Evolutionary conservation across 2,888 invertebrate species (phyloP), one percentile per base, ranked within the genome.

Genomic region (Amblyjoppa proteus): DNA sequence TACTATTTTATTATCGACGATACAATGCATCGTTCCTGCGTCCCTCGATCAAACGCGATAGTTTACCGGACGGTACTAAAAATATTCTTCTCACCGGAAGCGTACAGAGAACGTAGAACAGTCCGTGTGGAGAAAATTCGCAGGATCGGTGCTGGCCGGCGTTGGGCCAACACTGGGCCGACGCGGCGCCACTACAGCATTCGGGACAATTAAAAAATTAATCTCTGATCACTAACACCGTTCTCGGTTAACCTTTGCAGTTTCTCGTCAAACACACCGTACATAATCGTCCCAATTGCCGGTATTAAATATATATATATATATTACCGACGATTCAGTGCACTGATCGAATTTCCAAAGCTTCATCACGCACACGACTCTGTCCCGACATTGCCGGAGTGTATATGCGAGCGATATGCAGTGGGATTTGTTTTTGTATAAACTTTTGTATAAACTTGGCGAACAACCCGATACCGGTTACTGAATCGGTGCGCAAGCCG

Each of bases 61-160:
- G 16, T 61, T 13, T 31, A 9, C 1, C 31, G 13, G 61, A 61
- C 4, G 28, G 31, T 31, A 61, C 28, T 61, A 61, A 61, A 61
- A 56, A 71, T 71, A 71, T 71, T 71, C 16, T 56, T 73, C 41
- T 73, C 73, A 28, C 28, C 58, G 56, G 56, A 73, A 73, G 25
- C 56, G 7, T 34, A 64, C 6, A 34, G 20, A 38, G 25, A 56
- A 34, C 34, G 7, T 6, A 7, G 6, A 34, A 34, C 7, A 34
- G 0, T 6, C 7, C 34, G 6, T 6, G 34, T 34, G 34, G 34
- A 34, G 34, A 34, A 34, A 5, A 34, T 34, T 7, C 6, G 6
- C 34, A 34, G 6, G 6, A 34, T 34, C 34, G 34, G 34, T 34
- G 34, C 7, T 6, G 6, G 34, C 34, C 34, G 34, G 7, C 34